Conservation (phyloP, 1,140 invertebrate genomes). For the Drosophila sp. region DNA sequence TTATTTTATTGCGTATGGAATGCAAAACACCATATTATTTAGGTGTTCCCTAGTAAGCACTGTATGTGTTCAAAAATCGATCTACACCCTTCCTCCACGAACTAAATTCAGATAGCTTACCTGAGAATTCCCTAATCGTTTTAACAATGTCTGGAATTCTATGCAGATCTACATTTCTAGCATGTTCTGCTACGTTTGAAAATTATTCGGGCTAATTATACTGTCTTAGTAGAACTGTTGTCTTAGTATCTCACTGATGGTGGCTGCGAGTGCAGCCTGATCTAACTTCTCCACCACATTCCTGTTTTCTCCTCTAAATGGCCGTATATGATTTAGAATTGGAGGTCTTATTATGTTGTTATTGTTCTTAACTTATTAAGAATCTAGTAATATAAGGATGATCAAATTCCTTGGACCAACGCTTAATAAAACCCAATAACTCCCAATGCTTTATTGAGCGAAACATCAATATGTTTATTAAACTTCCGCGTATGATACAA, state of each 20-base stretch:
- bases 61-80: not conserved
- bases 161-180: not conserved
- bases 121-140: too few relatives aligned
- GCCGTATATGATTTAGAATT: not conserved
- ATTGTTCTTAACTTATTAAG: too few relatives aligned
- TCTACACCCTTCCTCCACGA: not conserved
- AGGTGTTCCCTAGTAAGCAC: not conserved
- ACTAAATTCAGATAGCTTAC: not conserved
- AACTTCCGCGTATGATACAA: too few relatives aligned
- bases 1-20: not conserved
- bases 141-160: not conserved
- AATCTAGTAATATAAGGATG: too few relatives aligned
- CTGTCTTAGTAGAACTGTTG: not conserved
- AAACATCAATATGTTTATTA: too few relatives aligned
- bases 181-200: constrained; percentile 2
- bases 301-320: not conserved
- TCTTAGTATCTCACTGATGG: not conserved
- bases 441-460: too few relatives aligned
- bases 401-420: too few relatives aligned
- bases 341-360: not conserved
- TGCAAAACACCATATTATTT: constrained; percentile 1
- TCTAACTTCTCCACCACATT: not conserved
- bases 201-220: not conserved
- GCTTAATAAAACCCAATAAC: too few relatives aligned
- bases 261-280: not conserved